A percentile compares a stretch with the other conserved stretches of the same genome.
Conservation (phyloP, 2,113 vertebrate genomes). For the Periophthalmodon schlosseri region DNA sequence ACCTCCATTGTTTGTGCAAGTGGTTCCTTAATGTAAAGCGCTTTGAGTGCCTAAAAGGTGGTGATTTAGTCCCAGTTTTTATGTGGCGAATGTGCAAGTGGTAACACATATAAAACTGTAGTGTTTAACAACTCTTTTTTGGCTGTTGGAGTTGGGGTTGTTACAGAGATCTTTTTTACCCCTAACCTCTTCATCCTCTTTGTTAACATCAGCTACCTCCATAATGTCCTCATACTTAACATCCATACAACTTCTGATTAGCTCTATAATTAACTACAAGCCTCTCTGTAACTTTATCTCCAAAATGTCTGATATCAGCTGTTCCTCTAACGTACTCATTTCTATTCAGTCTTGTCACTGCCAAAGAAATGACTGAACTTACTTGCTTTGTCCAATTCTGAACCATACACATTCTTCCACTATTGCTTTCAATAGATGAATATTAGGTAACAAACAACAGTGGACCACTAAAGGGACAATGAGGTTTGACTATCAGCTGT, state of each 20-base stretch:
- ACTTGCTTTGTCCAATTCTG: not conserved
- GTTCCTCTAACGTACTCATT: not conserved
- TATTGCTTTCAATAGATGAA: not conserved
- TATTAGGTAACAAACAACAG: not conserved
- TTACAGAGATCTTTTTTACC: no score
- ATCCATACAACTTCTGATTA: no score
- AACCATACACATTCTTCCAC: not conserved
- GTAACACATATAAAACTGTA: no score
- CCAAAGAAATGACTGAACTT: not conserved
- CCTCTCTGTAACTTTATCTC: not conserved
- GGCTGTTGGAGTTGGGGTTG: no score
- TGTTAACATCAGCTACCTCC: no score
- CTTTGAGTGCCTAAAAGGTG: no score
- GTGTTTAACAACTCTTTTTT: no score
- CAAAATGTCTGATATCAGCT: not conserved
- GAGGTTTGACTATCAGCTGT: not conserved
- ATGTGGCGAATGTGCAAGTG: no score
- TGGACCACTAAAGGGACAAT: not conserved
- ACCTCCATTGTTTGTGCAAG: no score
- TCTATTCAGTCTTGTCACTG: not conserved
- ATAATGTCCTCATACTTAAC: not conserved
- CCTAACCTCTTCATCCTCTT: no score
- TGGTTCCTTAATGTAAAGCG: no score
- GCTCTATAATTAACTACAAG: not conserved
- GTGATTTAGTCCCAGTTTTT: no score